Conservation (phyloP, 2,113 vertebrate species). For the Hyperoodon ampullatus region DNA sequence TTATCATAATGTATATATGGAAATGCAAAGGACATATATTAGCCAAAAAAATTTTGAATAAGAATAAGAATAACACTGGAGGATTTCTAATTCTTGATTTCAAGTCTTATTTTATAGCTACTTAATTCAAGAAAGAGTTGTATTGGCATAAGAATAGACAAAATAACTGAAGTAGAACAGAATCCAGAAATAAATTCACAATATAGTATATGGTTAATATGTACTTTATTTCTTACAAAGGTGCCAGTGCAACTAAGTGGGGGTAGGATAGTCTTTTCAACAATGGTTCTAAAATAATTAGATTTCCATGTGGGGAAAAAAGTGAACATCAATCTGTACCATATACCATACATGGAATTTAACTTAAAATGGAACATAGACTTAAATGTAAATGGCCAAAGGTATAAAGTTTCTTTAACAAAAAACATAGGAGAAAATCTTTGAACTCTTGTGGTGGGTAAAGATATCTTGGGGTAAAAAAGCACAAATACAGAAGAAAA, state of each 20-base stretch:
- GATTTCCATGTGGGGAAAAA: not conserved
- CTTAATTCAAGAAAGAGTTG: not conserved
- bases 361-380: not conserved
- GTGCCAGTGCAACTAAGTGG: not conserved
- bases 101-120: not conserved
- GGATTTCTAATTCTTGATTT: slow-evolving; percentile 1
- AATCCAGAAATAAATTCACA: not conserved
- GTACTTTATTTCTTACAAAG: not conserved
- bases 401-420: not conserved
- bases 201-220: not conserved
- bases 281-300: not conserved
- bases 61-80: not conserved
- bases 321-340: not conserved
- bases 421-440: not conserved
- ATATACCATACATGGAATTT: not conserved
- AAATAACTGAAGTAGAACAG: not conserved
- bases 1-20: not conserved
- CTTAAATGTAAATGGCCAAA: not conserved
- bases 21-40: not conserved
- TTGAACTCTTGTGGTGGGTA: not conserved
- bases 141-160: not conserved
- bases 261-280: not conserved
- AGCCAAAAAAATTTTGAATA: not conserved
- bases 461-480: not conserved
- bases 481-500: not conserved